phyloP scores from a whole-genome alignment of 2,888 invertebrate genomes.

The Polietes domitor region DNA sequence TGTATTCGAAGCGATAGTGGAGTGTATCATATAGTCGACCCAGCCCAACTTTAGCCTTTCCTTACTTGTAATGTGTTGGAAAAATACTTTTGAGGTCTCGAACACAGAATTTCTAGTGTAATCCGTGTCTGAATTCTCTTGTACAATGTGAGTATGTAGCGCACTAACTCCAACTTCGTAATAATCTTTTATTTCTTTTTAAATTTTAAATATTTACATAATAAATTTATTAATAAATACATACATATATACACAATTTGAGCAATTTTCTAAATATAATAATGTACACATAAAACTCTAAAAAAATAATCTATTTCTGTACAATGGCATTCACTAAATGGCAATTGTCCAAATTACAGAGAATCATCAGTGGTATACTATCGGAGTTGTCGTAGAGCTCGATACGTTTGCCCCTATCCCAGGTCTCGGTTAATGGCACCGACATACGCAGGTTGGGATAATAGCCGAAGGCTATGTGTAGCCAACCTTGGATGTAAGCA shows the following conservation, averaged over 20 bases:
- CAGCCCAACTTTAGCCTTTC: no score
- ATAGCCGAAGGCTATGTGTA: slow-evolving; percentile 73
- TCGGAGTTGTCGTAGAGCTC: not conserved
- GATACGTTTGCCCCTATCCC: not conserved
- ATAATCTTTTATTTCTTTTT: no score
- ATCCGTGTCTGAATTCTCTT: no score
- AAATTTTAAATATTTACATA: not conserved
- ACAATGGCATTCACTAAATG: slow-evolving; percentile 59
- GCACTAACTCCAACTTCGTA: no score
- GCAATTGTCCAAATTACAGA: slow-evolving; percentile 54
- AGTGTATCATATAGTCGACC: no score
- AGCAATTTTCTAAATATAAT: not conserved
- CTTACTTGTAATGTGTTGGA: no score
- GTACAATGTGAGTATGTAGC: no score
- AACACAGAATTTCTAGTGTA: no score
- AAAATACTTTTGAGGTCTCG: no score
- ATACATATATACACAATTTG: not conserved
- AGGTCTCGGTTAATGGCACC: slow-evolving; percentile 69
- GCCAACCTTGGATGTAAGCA: slow-evolving; percentile 75
- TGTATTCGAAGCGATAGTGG: no score
- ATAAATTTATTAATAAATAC: not conserved
- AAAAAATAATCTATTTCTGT: slow-evolving; percentile 19
- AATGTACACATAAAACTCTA: not conserved
- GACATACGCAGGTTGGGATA: slow-evolving; percentile 73
- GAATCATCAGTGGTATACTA: slow-evolving; percentile 50